Base-by-base conservation (phyloP, 2,113 vertebrate species). In the Jaculus jaculus region DNA sequence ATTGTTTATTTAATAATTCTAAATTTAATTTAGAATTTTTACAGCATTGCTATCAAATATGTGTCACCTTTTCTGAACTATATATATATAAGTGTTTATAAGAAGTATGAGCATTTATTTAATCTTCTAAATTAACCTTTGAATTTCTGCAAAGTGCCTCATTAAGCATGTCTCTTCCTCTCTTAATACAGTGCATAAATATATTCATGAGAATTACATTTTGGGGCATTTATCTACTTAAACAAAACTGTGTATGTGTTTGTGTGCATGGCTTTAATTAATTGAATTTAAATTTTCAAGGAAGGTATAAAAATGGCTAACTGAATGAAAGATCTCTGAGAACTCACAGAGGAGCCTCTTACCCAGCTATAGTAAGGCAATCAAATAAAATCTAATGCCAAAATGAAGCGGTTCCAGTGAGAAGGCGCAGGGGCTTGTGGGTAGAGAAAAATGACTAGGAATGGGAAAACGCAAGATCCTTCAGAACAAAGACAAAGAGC, bases 101-200 rank as follows among this genome's bases (percentile, higher is more conserved):
- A 94, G 88, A 94, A 87, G 39, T 32, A 58, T 87, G 84, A 91
- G 73, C 77, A 86, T 96, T 87, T 94, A 86, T 72, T 96, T 87
- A 92, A 89, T 91, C 77, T 84, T 89, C 66, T 58, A 92, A 87
- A 94, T 93, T 95, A 93, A 96, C 93, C 90, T 95, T 82, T 90
- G 96, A 37, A 82, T 95, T 83, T 94, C 93, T 88, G 61, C 79
- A 75, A 94, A 96, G 69, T 71, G 63, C 95, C 73, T 78, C 69
- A n/a, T 89, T 90, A 92, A 93, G 65, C 74, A 58, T 74, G 92
- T 88, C 88, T 82, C n/a, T 83, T 87, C 89, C 74, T 77, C 37
- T 87, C 81, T 74, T 87, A 92, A 81, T 12, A 28, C 4, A 26
- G 26, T 18, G 51, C 58, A 90, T 73, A 87, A 94, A 84, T 82